Evolutionary conservation across 2,888 invertebrate species (phyloP).

Genomic region (Sacculina carcini): DNA sequence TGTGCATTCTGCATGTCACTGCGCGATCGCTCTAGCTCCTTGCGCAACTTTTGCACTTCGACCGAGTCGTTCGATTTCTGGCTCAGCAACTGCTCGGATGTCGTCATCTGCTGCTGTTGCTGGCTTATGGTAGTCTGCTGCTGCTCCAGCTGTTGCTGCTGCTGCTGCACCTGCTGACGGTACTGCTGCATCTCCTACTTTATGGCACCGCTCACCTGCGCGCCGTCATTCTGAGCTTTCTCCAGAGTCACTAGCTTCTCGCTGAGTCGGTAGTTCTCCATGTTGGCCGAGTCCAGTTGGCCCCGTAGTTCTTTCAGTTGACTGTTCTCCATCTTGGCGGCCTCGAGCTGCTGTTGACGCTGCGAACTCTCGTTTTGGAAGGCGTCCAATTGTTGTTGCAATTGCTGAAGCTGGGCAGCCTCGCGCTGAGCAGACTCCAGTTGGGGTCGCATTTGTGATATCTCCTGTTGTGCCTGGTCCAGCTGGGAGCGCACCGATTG

Average conservation of each 20-base stretch:
- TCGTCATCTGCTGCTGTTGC: slow-evolving; percentile 21
- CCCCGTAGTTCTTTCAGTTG: slow-evolving; percentile 11
- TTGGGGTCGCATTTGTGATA: slow-evolving; percentile 25
- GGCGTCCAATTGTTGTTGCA: slow-evolving; percentile 7
- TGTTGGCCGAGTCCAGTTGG: too few relatives aligned
- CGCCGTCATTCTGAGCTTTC: slow-evolving; percentile 36
- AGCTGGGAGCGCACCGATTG: slow-evolving; percentile 12
- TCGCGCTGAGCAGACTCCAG: too few relatives aligned
- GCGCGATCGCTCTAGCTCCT: not conserved
- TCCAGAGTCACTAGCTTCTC: slow-evolving; percentile 17
- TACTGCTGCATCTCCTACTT: not conserved
- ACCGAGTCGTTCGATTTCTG: not conserved
- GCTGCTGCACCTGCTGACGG: not conserved
- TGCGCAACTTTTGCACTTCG: not conserved
- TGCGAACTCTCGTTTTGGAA: slow-evolving; percentile 1
- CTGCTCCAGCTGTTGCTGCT: not conserved
- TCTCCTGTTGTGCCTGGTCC: slow-evolving; percentile 17
- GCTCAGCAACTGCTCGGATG: slow-evolving; percentile 7
- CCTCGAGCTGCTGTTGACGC: slow-evolving; percentile 10
- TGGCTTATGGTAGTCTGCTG: slow-evolving; percentile 19
- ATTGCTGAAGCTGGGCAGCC: slow-evolving; percentile 10
- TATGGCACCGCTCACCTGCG: too few relatives aligned
- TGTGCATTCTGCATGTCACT: slow-evolving; percentile 44
- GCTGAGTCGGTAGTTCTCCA: slow-evolving; percentile 14
- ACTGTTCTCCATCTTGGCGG: slow-evolving; percentile 24